A percentile compares a stretch with the other conserved stretches of the same genome.
Evolutionary conservation across 2,797 vertebrate species (phyloP).

Genomic region (Eulemur mongoz): DNA sequence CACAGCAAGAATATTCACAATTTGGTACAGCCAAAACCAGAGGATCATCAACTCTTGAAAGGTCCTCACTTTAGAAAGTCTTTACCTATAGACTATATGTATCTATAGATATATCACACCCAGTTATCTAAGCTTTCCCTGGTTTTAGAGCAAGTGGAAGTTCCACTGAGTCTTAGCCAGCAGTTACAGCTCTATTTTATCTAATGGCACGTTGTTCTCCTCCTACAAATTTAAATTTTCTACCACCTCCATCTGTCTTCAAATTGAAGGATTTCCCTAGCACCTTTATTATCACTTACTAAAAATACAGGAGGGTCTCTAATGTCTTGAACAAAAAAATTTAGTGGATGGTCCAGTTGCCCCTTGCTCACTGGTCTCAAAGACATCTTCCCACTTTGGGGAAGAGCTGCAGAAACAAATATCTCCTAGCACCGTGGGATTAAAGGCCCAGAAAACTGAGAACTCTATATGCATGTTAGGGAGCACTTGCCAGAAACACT

Average conservation of each 20-base stretch:
- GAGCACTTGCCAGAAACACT: conserved; percentile 40
- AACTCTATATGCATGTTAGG: conserved; percentile 25
- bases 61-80: conserved; percentile 62
- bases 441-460: conserved; percentile 52
- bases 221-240: conserved; percentile 25
- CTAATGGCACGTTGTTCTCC: conserved; percentile 71
- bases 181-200: conserved; percentile 61
- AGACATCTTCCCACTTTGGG: conserved; percentile 19
- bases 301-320: conserved; percentile 56
- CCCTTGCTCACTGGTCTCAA: conserved; percentile 42
- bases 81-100: conserved; percentile 61
- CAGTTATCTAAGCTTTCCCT: conserved; percentile 69
- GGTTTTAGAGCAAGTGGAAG: conserved; percentile 60
- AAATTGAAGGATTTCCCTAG: conserved; percentile 66
- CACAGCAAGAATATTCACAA: conserved; percentile 73
- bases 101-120: conserved; percentile 62
- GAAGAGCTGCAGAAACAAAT: conserved; percentile 47
- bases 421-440: conserved; percentile 62
- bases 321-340: conserved; percentile 45
- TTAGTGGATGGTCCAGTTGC: neutral
- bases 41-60: conserved; percentile 52
- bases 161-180: conserved; percentile 62
- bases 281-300: conserved; percentile 64
- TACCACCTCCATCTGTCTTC: neutral
- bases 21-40: conserved; percentile 77